Evolutionary conservation across 2,113 vertebrate species (phyloP).

Genomic region (Rhinopomastus cyanomelas): DNA sequence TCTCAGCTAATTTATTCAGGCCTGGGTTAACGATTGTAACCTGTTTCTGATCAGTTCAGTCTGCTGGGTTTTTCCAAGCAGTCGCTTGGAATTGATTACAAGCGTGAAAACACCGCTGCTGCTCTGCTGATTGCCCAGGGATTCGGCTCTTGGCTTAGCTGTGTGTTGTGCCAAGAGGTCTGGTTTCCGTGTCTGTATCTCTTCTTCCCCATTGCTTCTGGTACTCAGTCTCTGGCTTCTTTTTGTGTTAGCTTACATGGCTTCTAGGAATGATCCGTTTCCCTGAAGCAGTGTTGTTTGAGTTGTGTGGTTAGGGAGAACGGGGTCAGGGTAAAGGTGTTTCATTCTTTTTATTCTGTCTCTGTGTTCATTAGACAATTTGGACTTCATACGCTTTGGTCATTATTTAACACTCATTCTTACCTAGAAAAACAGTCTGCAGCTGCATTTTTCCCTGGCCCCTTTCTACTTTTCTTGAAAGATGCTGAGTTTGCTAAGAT

Average conservation of each 20-base stretch:
- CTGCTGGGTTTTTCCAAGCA: conserved; percentile 51
- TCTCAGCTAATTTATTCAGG: conserved; percentile 32
- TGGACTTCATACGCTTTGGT: not conserved
- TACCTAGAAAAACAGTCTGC: not conserved
- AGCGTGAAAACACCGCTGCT: conserved; percentile 46
- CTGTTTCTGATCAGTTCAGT: conserved; percentile 15
- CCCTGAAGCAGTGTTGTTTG: not conserved
- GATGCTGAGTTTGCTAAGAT: not conserved
- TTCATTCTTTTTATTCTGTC: not conserved
- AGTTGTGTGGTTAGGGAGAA: not conserved
- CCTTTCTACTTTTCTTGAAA: not conserved
- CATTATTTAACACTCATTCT: not conserved
- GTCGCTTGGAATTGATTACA: conserved; percentile 41
- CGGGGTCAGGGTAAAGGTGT: not conserved
- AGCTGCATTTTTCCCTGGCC: not conserved
- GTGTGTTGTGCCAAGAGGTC: conserved; percentile 3
- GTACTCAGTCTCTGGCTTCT: not conserved
- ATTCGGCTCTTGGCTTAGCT: conserved; percentile 49
- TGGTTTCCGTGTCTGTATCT: conserved; percentile 11
- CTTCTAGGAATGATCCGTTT: not conserved
- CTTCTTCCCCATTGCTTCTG: not conserved
- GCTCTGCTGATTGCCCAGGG: conserved; percentile 15
- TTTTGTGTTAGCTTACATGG: not conserved
- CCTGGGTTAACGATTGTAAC: conserved; percentile 1
- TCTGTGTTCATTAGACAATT: not conserved